Conservation (phyloP, 2,113 vertebrate genomes). For the Toxostoma redivivum region DNA sequence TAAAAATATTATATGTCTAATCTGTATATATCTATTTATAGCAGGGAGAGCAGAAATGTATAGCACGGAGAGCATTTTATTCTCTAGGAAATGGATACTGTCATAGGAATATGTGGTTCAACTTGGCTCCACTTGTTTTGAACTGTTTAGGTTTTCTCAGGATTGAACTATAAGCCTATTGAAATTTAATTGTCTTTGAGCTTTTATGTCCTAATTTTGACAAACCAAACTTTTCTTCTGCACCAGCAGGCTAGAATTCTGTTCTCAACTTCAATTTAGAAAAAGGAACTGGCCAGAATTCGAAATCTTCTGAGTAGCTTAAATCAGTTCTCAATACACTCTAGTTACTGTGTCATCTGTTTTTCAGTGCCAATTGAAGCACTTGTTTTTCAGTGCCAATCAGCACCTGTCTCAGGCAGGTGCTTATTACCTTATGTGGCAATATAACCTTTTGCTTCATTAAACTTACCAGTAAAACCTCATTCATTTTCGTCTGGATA, state of each 20-base stretch:
- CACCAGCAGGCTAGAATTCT: background rate
- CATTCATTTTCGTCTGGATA: background rate
- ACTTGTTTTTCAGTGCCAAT: background rate
- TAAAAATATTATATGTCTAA: background rate
- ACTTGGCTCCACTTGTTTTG: background rate
- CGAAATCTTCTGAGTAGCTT: background rate
- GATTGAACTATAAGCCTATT: background rate
- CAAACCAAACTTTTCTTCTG: background rate
- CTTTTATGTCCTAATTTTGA: background rate
- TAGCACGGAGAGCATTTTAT: background rate
- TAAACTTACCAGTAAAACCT: background rate
- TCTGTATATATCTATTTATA: background rate
- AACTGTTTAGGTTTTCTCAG: background rate
- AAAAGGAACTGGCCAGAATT: background rate
- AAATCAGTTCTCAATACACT: background rate
- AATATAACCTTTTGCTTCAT: background rate
- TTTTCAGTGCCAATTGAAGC: background rate
- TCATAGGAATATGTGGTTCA: background rate
- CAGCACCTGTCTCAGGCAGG: background rate
- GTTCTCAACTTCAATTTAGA: background rate
- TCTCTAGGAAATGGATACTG: background rate
- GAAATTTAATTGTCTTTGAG: background rate
- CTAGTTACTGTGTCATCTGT: background rate
- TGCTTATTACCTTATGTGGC: background rate
- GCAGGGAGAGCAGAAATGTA: background rate